Base-by-base conservation (phyloP, 2,113 vertebrate species). In the Promerops cafer region DNA sequence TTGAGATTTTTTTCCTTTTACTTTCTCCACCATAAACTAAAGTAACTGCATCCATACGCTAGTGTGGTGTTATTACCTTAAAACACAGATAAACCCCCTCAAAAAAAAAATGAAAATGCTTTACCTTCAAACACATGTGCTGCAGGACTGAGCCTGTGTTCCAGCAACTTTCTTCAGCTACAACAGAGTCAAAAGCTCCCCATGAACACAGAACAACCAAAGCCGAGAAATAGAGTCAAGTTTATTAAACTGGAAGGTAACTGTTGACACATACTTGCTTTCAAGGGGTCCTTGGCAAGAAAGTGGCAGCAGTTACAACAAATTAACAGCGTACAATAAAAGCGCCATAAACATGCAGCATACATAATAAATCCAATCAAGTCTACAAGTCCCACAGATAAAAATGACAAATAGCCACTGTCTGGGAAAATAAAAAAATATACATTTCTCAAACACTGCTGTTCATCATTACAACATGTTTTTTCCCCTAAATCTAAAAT, bases 241-340 rank as follows among this genome's bases (percentile, higher is more conserved):
- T 96, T 97, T 97, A 97, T 95, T 95, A 96, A 97, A 94, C 54
- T 88, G 92, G 83, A 97, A 97, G 93, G 96, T 90, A 97, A 97
- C 94, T 95, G 94, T 94, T 97, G 97, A 97, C 94, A 97, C 96
- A 96, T 90, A 93, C 91, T 93, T 95, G 94, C 93, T 98, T 97
- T 97, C 96, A 97, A 96, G 95, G 91, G 94, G 97, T 97, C 92
- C 97, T 97, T 96, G 97, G 96, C 96, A 97, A 97, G 95, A 96
- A 97, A 90, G 92, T 86, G 80, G 96, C 95, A 94, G 96, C 96
- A 97, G 98, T 98, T 98, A 98, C 96, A 97, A 97, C 97, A 98
- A 98, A 98, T 98, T 98, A 98, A 98, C 98, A 98, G 96, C 95
- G 83, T 95, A 97, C 93, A 98, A 98, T 98, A 98, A 98, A 98